Evolutionary conservation across 2,797 vertebrate genomes (phyloP), one percentile per base, ranked within the genome.

Genomic region (Neosilurus mollespiculum): DNA sequence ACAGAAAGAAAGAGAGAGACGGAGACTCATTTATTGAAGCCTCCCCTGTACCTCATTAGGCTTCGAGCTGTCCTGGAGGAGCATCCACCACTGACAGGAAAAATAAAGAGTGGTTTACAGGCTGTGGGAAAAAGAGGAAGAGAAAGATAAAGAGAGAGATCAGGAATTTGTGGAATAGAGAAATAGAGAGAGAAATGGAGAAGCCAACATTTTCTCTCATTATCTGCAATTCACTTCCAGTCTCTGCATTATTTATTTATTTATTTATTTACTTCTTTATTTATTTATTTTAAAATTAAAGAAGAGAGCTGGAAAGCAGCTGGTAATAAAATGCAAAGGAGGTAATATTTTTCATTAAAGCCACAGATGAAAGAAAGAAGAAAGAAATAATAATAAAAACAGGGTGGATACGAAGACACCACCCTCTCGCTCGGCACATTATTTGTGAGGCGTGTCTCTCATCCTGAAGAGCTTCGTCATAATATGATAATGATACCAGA

Each of bases 41-140:
- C 82, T 88, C 85, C 84, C 87, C 88, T 89, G 86, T 88, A 89
- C 85, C 88, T 89, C 85, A 89, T 89, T 89, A 89, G 87, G 85
- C 86, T 89, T 87, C 85, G 87, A 89, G 85, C 88, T 86, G 84
- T 89, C 87, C 87, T 88, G 84, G 82, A 85, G 85, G 87, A 87
- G 88, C 84, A 87, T 86, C 87, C 67, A 87, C 82, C 59, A 76
- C 83, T 89, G 88, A 89, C 85, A 89, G 88, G 69, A 56, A 85
- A 89, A 87, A 89, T 88, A 87, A 85, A 89, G 81, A 86, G 81
- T 69, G 77, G 86, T 86, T 86, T 89, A 86, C 81, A 86, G 79
- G 73, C 83, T 70, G 82, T 26, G 58, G 80, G 64, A 86, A 67
- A 85, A 67, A 82, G 76, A 61, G 53, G 78, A 54, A 71, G 69